Base-by-base conservation (phyloP, 1,140 invertebrate genomes). In the Drosophila pseudoananassae region DNA sequence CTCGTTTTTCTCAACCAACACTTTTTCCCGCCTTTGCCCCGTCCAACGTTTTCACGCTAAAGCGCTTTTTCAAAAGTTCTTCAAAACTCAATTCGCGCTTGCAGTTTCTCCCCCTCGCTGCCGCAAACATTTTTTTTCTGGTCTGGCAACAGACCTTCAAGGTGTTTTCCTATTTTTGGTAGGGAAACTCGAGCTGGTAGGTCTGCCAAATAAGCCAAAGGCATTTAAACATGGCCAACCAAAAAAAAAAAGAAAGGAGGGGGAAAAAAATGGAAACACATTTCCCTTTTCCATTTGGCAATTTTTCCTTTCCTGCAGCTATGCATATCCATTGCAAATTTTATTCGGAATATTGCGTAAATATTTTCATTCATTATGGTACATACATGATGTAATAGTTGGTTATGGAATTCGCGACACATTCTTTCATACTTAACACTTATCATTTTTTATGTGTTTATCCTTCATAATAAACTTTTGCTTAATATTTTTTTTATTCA, bases 31-130 rank as follows among this genome's bases (percentile, higher is more conserved):
- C 23, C 38, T 4, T 29, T 38, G 47, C 61, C 58, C 40, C 43
- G 43, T 33, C 53, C 66, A 76, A 74, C 80, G 66, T 84, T 84
- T 84, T 84, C 83, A 84, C 82, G 81, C 72, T 80, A 73, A 84
- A 84, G 73, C 80, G 80, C 76, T 76, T 85, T 84, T 80, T 73
- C 71, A 85, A 84, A 84, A 84, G 61, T 84, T 84, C 72, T 70
- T 75, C 72, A 80, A 76, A 80, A 77, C 76, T 85, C 72, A 75
- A 78, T 80, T 80, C 78, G 78, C 75, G 57, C 45, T 64, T 36
- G 10, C 10, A 8, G 10, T 45, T 27, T 20, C 27, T 15, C 20
- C 27, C 27, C 29, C 17, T 17, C 45, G 17, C n/a, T 15, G 49
- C 20, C 45, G 23, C 10, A 17, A 47, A 20, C n/a, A n/a, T 51